A percentile compares a stretch with the other conserved stretches of the same genome.
Conservation (phyloP, 2,113 vertebrate genomes). For the Sceloporus tristichus region DNA sequence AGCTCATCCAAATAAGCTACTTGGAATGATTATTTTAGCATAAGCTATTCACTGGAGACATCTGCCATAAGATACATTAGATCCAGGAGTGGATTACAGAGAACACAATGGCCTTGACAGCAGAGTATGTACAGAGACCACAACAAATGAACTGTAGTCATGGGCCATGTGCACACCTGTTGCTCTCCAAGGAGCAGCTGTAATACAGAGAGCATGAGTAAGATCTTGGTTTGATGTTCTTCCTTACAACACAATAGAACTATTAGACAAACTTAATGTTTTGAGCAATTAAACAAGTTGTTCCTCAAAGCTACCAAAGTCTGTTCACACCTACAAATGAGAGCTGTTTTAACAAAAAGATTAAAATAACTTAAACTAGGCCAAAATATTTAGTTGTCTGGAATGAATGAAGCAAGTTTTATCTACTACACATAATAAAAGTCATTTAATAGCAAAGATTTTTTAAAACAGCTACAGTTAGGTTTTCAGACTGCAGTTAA, state of each 20-base stretch:
- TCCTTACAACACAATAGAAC: constrained; percentile 1
- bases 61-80: constrained; percentile 44
- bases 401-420: constrained; percentile 33
- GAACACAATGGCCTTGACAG: constrained; percentile 12
- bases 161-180: not conserved
- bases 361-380: constrained; percentile 44
- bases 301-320: not conserved
- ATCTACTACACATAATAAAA: not conserved
- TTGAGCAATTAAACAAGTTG: constrained; percentile 32
- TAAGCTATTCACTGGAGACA: constrained; percentile 64
- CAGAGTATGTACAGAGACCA: constrained; percentile 14
- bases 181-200: constrained; percentile 42
- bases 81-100: constrained; percentile 25
- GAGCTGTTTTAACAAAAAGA: constrained; percentile 41
- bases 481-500: not conserved
- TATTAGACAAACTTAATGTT: constrained; percentile 17
- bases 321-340: constrained; percentile 33
- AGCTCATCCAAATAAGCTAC: constrained; percentile 44
- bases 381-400: constrained; percentile 59
- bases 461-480: not conserved
- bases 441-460: constrained; percentile 34
- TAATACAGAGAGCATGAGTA: constrained; percentile 1
- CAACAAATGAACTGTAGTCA: not conserved
- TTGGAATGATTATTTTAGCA: constrained; percentile 45
- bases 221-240: constrained; percentile 27